phyloP scores from a whole-genome alignment of 2,113 vertebrate species.

The Malurus alboscapulatus region DNA sequence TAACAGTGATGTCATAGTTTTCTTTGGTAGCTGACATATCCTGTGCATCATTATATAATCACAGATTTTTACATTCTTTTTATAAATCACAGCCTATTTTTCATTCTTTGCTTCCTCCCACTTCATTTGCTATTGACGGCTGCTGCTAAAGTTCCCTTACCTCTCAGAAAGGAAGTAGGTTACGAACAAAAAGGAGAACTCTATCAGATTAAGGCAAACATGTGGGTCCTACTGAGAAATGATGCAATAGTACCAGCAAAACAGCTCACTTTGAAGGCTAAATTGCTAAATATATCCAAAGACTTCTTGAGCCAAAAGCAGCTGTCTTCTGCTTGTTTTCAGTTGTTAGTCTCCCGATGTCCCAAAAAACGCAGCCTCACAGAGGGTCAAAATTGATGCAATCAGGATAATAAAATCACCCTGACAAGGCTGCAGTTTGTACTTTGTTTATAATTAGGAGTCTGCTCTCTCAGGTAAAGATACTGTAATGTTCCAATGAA shows the following conservation, averaged over 20 bases:
- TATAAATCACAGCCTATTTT: slow-evolving; percentile 56
- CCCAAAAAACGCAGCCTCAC: background rate
- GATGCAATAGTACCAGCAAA: background rate
- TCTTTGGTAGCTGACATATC: background rate
- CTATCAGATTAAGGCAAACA: slow-evolving; percentile 60
- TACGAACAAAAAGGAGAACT: slow-evolving; percentile 55
- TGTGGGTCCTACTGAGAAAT: slow-evolving; percentile 56
- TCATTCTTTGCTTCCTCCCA: slow-evolving; percentile 44
- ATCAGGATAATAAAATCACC: slow-evolving; percentile 20
- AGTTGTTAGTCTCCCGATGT: slow-evolving; percentile 35
- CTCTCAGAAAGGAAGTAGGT: slow-evolving; percentile 67
- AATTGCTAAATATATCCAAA: slow-evolving; percentile 12
- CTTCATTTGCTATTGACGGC: slow-evolving; percentile 39
- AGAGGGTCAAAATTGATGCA: slow-evolving; percentile 13
- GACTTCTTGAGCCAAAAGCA: slow-evolving; percentile 18
- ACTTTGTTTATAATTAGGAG: slow-evolving; percentile 45
- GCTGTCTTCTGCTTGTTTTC: slow-evolving; percentile 42
- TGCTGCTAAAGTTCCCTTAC: slow-evolving; percentile 48
- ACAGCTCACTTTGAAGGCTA: slow-evolving; percentile 33
- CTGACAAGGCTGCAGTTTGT: background rate
- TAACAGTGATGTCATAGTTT: background rate
- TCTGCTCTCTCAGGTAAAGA: slow-evolving; percentile 26
- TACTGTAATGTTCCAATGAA: slow-evolving; percentile 11
- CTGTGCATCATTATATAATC: slow-evolving; percentile 49
- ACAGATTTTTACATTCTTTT: slow-evolving; percentile 42